Evolutionary conservation across 2,797 vertebrate species (phyloP).

Genomic region (Clarias pachynema): DNA sequence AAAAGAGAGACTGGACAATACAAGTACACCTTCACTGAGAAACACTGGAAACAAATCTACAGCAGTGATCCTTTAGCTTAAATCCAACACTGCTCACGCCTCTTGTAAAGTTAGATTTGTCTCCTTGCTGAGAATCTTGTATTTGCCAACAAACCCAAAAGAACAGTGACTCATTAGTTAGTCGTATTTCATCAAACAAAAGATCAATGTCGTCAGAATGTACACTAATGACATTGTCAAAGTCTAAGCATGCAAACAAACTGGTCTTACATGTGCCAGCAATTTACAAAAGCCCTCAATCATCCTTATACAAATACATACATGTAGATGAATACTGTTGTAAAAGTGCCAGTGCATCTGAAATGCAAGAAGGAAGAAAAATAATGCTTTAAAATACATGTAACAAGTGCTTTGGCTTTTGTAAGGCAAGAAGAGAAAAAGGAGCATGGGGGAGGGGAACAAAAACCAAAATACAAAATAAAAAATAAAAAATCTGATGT

Average conservation of each 20-base stretch:
- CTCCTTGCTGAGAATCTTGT: not conserved
- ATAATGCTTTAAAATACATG: constrained; percentile 40
- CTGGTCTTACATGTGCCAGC: constrained; percentile 18
- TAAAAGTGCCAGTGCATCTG: constrained; percentile 76
- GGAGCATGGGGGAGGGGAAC: not conserved
- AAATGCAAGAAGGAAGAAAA: constrained; percentile 43
- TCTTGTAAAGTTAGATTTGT: not conserved
- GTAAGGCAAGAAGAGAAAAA: constrained; percentile 34
- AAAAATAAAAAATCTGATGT: not conserved
- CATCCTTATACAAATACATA: constrained; percentile 53
- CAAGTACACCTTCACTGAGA: not conserved
- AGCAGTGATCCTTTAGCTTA: not conserved
- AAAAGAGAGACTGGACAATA: not conserved
- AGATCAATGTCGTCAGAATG: not conserved
- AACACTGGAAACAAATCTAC: not conserved
- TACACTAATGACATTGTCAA: not conserved
- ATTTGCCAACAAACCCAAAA: not conserved
- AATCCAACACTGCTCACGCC: not conserved
- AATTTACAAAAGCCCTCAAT: constrained; percentile 39
- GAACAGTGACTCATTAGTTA: not conserved
- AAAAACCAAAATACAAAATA: not conserved
- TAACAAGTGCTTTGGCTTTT: constrained; percentile 50
- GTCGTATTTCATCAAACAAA: not conserved
- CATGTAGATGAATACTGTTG: constrained; percentile 58
- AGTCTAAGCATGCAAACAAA: constrained; percentile 26